Conservation (phyloP, 1,140 invertebrate species). For the Drosophila navojoa region DNA sequence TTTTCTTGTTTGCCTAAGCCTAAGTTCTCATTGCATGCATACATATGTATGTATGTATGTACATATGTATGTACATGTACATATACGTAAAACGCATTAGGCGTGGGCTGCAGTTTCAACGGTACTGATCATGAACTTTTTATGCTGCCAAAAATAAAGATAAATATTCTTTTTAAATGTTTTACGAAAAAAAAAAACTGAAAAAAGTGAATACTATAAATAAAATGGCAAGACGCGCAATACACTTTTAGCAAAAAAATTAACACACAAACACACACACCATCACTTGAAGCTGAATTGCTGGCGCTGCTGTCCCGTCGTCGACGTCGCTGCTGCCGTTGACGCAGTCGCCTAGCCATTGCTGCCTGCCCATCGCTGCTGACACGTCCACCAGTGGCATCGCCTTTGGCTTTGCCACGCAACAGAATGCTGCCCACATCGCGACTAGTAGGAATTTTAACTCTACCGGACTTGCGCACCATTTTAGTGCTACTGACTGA, state of each 20-base stretch:
- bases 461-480: conserved; percentile 81
- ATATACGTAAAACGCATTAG: not conserved
- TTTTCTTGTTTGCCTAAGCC: conserved; percentile 1
- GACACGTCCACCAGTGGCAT: conserved; percentile 35
- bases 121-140: conserved; percentile 4
- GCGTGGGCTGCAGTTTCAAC: not conserved
- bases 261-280: conserved; percentile 32
- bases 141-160: conserved; percentile 12
- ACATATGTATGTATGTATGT: no score
- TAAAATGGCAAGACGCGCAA: conserved; percentile 51
- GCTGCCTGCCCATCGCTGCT: conserved; percentile 21
- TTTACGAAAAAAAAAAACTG: not conserved
- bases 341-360: conserved; percentile 10
- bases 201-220: conserved; percentile 27
- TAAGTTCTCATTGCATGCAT: conserved; percentile 28
- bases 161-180: not conserved
- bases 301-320: conserved; percentile 51
- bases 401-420: conserved; percentile 54
- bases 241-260: conserved; percentile 30
- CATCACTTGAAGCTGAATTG: conserved; percentile 66
- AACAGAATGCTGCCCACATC: conserved; percentile 57
- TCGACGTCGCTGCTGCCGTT: conserved; percentile 18
- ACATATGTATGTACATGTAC: no score
- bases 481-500: conserved; percentile 82
- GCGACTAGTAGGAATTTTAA: conserved; percentile 75